A percentile compares a stretch with the other conserved stretches of the same genome.
Conservation (phyloP, 2,113 vertebrate species). For the Edolisoma coerulescens region DNA sequence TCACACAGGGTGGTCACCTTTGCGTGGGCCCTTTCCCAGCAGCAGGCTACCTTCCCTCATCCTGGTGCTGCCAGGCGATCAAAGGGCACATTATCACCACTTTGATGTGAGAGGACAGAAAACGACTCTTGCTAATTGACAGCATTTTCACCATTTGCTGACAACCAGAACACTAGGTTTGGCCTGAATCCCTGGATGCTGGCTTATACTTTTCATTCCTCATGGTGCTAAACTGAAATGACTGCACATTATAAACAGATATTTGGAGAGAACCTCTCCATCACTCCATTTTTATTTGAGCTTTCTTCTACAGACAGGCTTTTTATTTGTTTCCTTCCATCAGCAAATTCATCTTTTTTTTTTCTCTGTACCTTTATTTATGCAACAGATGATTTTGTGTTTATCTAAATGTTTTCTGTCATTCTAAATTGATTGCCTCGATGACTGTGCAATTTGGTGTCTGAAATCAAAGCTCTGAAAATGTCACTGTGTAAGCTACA, state of each 20-base stretch:
- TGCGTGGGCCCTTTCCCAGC: accelerated
- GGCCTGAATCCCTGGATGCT: not conserved
- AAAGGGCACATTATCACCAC: not conserved
- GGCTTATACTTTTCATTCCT: not conserved
- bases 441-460: not conserved
- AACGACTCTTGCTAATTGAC: not conserved
- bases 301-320: not conserved
- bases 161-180: not conserved
- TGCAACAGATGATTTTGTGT: not conserved
- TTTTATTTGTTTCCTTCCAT: not conserved
- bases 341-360: not conserved
- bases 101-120: not conserved
- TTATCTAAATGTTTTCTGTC: not conserved
- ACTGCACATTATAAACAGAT: not conserved
- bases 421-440: not conserved
- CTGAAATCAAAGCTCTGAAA: conserved; percentile 33
- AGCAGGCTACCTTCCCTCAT: not conserved
- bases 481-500: not conserved
- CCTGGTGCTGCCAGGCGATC: not conserved
- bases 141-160: not conserved
- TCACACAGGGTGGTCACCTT: accelerated
- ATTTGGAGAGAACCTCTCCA: not conserved
- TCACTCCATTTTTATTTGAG: not conserved
- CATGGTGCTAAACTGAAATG: not conserved
- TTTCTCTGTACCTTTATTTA: not conserved